phyloP scores from a whole-genome alignment of 53 echinoderm and acorn worm species.

The Echinometra lucunter region DNA sequence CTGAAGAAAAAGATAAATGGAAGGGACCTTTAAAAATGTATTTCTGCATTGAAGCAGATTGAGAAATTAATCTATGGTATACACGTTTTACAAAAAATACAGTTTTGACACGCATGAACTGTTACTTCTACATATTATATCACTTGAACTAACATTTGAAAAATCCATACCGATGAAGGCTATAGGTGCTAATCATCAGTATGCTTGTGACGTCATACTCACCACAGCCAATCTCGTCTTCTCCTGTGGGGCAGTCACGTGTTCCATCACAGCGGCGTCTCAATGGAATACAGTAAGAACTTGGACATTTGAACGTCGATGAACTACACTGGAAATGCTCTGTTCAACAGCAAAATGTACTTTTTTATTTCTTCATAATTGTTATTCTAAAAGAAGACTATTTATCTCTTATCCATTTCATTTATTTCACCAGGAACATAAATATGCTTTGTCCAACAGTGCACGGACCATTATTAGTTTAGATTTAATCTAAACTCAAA shows the following conservation, averaged over 20 bases:
- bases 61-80: too few relatives aligned
- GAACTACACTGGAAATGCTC: conserved; percentile 83
- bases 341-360: conserved; percentile 12
- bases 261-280: conserved; percentile 83
- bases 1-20: conserved; percentile 33
- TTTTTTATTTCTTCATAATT: too few relatives aligned
- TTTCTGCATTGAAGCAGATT: too few relatives aligned
- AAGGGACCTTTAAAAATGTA: background rate
- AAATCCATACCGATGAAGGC: background rate
- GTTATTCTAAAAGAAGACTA: too few relatives aligned
- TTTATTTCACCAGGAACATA: too few relatives aligned
- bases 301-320: conserved; percentile 91
- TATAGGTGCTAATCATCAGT: background rate
- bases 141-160: background rate
- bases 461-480: background rate
- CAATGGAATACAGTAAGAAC: conserved; percentile 90
- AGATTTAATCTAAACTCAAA: background rate
- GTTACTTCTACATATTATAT: too few relatives aligned
- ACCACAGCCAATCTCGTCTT: conserved; percentile 90
- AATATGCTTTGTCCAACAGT: background rate
- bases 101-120: too few relatives aligned
- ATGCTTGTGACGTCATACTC: conserved; percentile 35
- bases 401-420: too few relatives aligned
- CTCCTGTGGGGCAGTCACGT: conserved; percentile 88
- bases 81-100: too few relatives aligned